Evolutionary conservation across 2,888 invertebrate genomes (phyloP).

Genomic region (Lysandra bellargus): DNA sequence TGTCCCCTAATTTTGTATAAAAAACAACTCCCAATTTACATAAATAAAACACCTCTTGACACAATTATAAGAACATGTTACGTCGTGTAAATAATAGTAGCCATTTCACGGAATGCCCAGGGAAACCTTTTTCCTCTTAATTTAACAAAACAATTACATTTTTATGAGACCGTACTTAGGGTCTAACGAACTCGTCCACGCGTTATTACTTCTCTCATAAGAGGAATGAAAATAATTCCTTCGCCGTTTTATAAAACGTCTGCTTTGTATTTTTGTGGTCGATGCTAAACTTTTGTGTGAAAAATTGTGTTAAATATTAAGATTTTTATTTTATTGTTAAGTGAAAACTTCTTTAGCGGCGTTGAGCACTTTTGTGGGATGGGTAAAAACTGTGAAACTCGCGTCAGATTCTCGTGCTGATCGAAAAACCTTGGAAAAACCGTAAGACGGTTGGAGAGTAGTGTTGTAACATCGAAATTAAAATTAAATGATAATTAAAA

Average conservation of each 20-base stretch:
- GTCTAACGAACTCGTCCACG: conserved; percentile 53
- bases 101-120: conserved; percentile 26
- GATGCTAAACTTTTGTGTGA: background rate
- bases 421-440: no score
- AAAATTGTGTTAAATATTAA: background rate
- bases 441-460: no score
- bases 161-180: conserved; percentile 40
- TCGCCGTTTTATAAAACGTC: conserved; percentile 28
- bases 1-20: no score
- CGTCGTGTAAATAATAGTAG: conserved; percentile 4
- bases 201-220: conserved; percentile 57
- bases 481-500: no score
- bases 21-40: background rate
- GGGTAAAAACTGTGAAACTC: no score
- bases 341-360: no score
- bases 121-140: conserved; percentile 40
- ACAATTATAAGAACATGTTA: background rate
- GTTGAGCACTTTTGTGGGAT: no score
- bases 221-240: conserved; percentile 46
- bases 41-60: background rate
- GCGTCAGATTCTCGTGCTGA: no score
- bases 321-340: no score
- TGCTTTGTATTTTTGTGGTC: background rate
- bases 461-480: no score
- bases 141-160: conserved; percentile 44